Evolutionary conservation across 2,888 invertebrate species (phyloP), one percentile per base, ranked within the genome.

Genomic region (Beris chalybata): DNA sequence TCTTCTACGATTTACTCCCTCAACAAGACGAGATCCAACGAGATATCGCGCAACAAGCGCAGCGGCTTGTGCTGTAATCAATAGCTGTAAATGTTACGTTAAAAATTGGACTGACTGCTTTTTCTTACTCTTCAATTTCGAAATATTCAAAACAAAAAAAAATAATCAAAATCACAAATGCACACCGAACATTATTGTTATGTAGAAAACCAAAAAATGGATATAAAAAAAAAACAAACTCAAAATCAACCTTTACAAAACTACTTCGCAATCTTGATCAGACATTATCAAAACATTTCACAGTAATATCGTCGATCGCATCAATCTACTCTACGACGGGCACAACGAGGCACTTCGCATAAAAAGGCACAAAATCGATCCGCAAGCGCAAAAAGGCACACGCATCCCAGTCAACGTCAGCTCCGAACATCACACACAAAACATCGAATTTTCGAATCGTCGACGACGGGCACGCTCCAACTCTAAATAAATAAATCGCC

Each of bases 231-330:
- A 48, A 48, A 48, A 15, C 48, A 48, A 48, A 48, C 13, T 15
- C 48, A 48, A 48, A 48, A 48, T 15, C 13, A 15, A 15, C 13
- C 38, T 38, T 38, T 38, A 38, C 38, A 5, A 38, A 38, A 5
- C 38, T 38, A 38, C 38, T 38, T 67, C 70, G 69, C 70, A 70
- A 71, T 71, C 71, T 71, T 71, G 71, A 71, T 69, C 71, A 71
- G 71, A 59, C 69, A 70, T 72, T 72, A 72, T 71, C 72, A 70
- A 72, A 72, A 72, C 72, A 72, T 72, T 72, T 68, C 72, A 72
- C 72, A 72, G 72, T 72, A 67, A 70, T 71, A 65, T 66, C 71
- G 69, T 70, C 72, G 71, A n/a, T 70, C 72, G 71, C 70, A 70
- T 55, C 38, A 38, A 38, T 38, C 15, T 13, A 52, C 38, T 22